These are phyloP conservation scores for Neodon shergylaensis DNA, from an alignment of 2,113 vertebrate genomes.

Conservation along the genomic window DNA sequence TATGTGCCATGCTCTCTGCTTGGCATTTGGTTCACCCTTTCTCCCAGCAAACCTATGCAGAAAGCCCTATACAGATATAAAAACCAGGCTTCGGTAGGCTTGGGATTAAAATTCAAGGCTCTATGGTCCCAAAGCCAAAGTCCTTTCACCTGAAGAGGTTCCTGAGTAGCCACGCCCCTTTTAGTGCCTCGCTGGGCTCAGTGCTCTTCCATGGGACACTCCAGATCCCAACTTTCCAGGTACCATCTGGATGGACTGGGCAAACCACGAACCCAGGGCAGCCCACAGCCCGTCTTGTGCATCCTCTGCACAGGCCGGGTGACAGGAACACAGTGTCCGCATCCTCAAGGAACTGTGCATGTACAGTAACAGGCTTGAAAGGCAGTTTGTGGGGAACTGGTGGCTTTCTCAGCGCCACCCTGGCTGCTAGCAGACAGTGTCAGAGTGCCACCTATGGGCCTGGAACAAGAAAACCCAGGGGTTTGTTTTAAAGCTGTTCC, in stretches of 20 bases:
- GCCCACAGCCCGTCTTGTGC: background rate
- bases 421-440: constrained; percentile 2
- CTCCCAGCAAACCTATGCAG: background rate
- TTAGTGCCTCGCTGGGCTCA: background rate
- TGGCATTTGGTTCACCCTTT: background rate
- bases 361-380: background rate
- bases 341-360: background rate
- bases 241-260: background rate
- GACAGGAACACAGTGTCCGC: background rate
- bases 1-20: background rate
- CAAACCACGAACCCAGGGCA: background rate
- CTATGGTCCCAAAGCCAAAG: background rate
- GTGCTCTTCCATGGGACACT: background rate
- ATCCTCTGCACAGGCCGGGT: background rate
- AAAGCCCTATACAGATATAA: background rate
- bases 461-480: background rate
- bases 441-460: constrained; percentile 64
- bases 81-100: background rate
- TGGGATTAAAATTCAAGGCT: background rate
- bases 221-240: background rate
- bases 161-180: background rate
- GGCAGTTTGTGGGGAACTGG: background rate
- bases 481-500: background rate
- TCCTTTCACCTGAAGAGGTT: background rate
- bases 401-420: background rate